A percentile compares a stretch with the other conserved stretches of the same genome.
phyloP scores from a whole-genome alignment of 2,888 invertebrate species.

The Mesorhabditis sp. region DNA sequence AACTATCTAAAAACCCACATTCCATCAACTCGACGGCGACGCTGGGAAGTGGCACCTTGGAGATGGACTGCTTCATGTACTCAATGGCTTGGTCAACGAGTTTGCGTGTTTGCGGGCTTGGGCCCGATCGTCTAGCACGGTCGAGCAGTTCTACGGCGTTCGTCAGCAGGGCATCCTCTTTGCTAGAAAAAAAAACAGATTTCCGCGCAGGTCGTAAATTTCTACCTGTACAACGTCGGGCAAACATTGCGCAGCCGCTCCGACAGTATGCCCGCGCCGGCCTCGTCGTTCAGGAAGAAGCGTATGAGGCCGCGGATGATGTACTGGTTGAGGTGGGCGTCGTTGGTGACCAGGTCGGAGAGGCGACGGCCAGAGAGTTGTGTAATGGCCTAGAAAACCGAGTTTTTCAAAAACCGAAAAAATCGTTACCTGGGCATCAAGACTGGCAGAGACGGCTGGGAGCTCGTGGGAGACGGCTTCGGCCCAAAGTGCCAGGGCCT shows the following conservation, averaged over 20 bases:
- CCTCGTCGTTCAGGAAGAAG: conserved; percentile 83
- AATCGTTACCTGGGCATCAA: conserved; percentile 23
- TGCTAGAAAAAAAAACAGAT: not conserved
- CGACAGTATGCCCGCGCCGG: conserved; percentile 87
- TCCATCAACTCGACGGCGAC: conserved; percentile 27
- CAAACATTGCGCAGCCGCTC: conserved; percentile 81
- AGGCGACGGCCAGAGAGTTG: conserved; percentile 17
- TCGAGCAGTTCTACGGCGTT: conserved; percentile 40
- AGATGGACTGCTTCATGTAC: conserved; percentile 40
- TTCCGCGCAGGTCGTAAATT: conserved; percentile 70
- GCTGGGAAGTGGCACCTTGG: conserved; percentile 34
- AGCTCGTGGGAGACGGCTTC: conserved; percentile 87
- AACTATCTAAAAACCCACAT: conserved; percentile 12
- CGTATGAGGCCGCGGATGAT: conserved; percentile 40
- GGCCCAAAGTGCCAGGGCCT: conserved; percentile 87
- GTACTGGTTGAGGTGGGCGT: conserved; percentile 27
- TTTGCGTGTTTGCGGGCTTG: conserved; percentile 22
- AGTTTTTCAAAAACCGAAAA: conserved; percentile 10
- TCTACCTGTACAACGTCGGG: conserved; percentile 72
- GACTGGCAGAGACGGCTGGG: conserved; percentile 62
- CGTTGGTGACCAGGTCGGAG: conserved; percentile 33
- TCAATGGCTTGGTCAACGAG: conserved; percentile 34
- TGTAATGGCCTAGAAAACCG: not conserved
- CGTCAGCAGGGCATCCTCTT: conserved; percentile 41
- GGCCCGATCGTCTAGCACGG: conserved; percentile 25